Evolutionary conservation across 2,888 invertebrate genomes (phyloP).

Genomic region (Shargacucullia verbasci): DNA sequence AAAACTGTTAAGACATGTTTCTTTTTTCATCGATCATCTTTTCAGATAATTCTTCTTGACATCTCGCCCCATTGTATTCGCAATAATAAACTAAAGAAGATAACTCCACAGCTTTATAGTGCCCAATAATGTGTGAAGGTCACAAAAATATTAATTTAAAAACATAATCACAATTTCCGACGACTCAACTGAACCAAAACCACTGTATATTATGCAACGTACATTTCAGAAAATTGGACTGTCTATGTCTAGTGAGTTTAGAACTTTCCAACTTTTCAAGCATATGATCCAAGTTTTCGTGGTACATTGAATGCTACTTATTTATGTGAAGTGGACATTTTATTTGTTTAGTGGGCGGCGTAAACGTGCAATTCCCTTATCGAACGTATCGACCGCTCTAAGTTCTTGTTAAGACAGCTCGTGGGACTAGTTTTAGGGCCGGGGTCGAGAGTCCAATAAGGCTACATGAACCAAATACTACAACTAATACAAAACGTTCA

Average conservation of each 20-base stretch:
- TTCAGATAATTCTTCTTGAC: neutral
- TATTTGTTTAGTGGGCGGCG: constrained; percentile 19
- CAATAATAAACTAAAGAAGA: too few species aligned
- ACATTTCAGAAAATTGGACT: constrained; percentile 15
- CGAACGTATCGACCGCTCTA: constrained; percentile 41
- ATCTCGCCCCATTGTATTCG: too few species aligned
- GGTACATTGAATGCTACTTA: constrained; percentile 26
- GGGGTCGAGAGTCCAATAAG: too few species aligned
- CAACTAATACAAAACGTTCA: constrained; percentile 22
- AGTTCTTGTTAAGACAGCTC: constrained; percentile 48
- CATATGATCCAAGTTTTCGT: constrained; percentile 29
- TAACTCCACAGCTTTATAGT: too few species aligned
- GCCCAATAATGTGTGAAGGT: too few species aligned
- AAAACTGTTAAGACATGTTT: too few species aligned
- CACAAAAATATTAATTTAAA: too few species aligned
- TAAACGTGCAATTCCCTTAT: constrained; percentile 43
- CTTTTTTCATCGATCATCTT: constrained; percentile 8
- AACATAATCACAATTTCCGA: too few species aligned
- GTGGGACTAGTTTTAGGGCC: constrained; percentile 6
- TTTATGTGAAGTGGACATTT: constrained; percentile 22
- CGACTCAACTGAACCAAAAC: too few species aligned
- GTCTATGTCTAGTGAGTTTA: constrained; percentile 23
- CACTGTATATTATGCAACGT: too few species aligned
- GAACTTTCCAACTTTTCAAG: constrained; percentile 18
- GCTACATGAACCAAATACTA: neutral